phyloP scores from a whole-genome alignment of 2,797 vertebrate species.

The Margarornis squamiger region DNA sequence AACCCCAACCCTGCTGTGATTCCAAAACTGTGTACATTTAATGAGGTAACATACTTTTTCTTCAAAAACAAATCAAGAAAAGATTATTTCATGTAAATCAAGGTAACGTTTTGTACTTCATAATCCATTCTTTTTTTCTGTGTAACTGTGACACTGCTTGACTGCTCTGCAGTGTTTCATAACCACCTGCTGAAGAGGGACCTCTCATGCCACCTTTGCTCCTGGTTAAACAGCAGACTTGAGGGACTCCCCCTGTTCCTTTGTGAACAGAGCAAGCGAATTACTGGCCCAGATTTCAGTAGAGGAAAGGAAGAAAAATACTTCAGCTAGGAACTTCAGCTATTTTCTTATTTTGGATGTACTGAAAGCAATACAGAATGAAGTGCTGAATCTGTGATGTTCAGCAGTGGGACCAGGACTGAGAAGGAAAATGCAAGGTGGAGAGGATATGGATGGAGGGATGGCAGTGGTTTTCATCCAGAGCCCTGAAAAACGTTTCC shows the following conservation, averaged over 20 bases:
- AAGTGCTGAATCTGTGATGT: neutral
- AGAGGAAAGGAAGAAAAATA: neutral
- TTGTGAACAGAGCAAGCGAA: neutral
- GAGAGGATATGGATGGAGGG: neutral
- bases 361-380: neutral
- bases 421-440: neutral
- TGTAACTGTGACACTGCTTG: neutral
- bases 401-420: neutral
- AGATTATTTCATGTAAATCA: neutral
- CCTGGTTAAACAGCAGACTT: neutral
- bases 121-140: neutral
- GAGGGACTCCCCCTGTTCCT: neutral
- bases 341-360: neutral
- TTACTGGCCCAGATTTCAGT: neutral
- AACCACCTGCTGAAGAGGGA: neutral
- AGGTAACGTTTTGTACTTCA: neutral
- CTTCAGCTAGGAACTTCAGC: neutral
- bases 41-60: neutral
- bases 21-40: neutral
- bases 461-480: neutral
- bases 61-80: neutral
- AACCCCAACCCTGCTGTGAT: neutral
- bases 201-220: neutral
- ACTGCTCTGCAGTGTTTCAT: neutral
- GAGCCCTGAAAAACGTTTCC: neutral